These are phyloP conservation scores for Tachina fera DNA, from an alignment of 2,888 invertebrate genomes.

Conservation along the genomic window DNA sequence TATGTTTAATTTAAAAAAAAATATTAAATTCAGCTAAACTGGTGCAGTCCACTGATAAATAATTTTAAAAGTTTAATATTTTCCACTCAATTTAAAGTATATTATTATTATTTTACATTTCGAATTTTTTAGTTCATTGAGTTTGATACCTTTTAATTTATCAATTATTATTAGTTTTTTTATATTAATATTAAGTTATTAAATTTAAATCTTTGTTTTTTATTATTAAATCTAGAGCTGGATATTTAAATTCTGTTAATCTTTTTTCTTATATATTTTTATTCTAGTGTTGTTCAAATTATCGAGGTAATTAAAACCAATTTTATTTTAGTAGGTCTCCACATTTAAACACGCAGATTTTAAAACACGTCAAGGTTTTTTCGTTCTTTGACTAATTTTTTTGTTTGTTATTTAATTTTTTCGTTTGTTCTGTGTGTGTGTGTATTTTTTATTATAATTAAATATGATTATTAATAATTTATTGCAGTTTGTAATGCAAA, in stretches of 20 bases:
- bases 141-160: constrained; percentile 18
- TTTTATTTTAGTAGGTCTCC: constrained; percentile 62
- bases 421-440: constrained; percentile 10
- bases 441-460: constrained; percentile 53
- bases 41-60: no score
- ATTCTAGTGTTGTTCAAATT: constrained; percentile 44
- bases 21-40: no score
- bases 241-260: constrained; percentile 6
- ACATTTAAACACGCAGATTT: constrained; percentile 67
- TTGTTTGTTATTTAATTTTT: not conserved
- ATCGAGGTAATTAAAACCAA: constrained; percentile 64
- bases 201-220: constrained; percentile 7
- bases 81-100: not conserved
- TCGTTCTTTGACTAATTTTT: constrained; percentile 26
- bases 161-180: constrained; percentile 16
- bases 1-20: no score
- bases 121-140: not conserved
- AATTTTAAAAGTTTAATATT: not conserved
- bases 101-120: not conserved
- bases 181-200: constrained; percentile 9
- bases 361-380: constrained; percentile 69
- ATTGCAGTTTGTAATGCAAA: constrained; percentile 71
- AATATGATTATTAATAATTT: constrained; percentile 69
- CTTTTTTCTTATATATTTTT: not conserved
- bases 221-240: constrained; percentile 38